Conservation (phyloP, 2,797 vertebrate genomes). For the Balearica regulorum region DNA sequence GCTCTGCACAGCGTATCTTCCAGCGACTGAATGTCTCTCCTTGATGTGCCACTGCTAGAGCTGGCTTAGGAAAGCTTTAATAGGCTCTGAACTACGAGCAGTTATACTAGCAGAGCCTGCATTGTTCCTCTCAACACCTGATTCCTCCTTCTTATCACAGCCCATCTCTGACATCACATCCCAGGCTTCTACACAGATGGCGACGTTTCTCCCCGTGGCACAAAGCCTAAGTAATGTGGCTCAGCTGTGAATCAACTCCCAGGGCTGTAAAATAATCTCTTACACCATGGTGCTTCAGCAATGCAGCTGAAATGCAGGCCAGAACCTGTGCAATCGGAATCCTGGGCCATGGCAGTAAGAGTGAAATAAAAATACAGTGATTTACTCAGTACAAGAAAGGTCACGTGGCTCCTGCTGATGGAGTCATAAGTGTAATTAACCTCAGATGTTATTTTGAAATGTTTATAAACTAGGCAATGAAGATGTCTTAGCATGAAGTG, state of each 20-base stretch:
- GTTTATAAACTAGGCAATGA: neutral
- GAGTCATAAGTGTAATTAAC: constrained; percentile 13
- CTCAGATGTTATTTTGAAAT: neutral
- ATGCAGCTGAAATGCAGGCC: neutral
- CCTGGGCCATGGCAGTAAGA: neutral
- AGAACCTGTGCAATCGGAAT: neutral
- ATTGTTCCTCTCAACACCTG: neutral
- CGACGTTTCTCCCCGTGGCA: neutral
- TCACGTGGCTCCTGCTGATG: neutral
- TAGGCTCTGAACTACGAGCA: neutral
- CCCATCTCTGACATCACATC: constrained; percentile 10
- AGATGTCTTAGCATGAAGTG: neutral
- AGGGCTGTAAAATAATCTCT: neutral
- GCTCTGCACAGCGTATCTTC: neutral
- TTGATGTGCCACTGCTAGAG: neutral
- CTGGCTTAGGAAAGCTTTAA: neutral
- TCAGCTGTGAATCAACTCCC: neutral
- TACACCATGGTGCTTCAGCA: neutral
- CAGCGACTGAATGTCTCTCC: neutral
- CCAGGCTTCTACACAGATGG: neutral
- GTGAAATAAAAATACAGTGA: neutral
- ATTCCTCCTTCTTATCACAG: neutral
- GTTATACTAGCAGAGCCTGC: neutral
- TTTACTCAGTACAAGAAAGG: neutral
- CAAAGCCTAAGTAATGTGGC: neutral